Percentiles rank a stretch among this genome's conserved stretches.
phyloP scores from a whole-genome alignment of 2,797 vertebrate genomes.

The Smutsia temminckii region DNA sequence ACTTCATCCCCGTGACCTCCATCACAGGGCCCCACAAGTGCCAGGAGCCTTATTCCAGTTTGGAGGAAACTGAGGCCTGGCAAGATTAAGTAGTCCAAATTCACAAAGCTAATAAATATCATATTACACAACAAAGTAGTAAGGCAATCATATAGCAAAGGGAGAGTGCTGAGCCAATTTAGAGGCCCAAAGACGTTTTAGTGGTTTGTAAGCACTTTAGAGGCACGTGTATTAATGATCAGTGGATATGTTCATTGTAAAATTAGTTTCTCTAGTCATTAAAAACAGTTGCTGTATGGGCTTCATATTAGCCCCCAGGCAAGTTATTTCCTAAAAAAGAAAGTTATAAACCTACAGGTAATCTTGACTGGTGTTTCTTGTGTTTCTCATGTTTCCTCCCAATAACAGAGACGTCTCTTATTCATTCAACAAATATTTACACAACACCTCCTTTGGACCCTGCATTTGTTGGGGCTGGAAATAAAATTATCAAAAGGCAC shows the following conservation, averaged over 20 bases:
- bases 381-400: constrained; percentile 13
- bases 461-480: neutral
- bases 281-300: neutral
- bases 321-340: constrained; percentile 47
- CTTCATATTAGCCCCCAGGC: neutral
- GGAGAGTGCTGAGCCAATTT: neutral
- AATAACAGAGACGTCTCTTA: neutral
- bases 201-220: constrained; percentile 43
- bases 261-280: neutral
- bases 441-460: neutral
- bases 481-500: neutral
- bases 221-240: constrained; percentile 12
- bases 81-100: neutral
- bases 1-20: neutral
- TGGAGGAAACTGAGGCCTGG: neutral
- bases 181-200: neutral
- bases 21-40: fast-evolving
- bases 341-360: neutral
- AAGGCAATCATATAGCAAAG: neutral
- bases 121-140: neutral
- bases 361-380: neutral
- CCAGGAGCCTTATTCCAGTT: neutral
- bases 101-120: constrained; percentile 36
- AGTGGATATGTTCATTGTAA: constrained; percentile 1
- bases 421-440: neutral